Conservation (phyloP, 1,140 invertebrate species). For the Nymphalis io region DNA sequence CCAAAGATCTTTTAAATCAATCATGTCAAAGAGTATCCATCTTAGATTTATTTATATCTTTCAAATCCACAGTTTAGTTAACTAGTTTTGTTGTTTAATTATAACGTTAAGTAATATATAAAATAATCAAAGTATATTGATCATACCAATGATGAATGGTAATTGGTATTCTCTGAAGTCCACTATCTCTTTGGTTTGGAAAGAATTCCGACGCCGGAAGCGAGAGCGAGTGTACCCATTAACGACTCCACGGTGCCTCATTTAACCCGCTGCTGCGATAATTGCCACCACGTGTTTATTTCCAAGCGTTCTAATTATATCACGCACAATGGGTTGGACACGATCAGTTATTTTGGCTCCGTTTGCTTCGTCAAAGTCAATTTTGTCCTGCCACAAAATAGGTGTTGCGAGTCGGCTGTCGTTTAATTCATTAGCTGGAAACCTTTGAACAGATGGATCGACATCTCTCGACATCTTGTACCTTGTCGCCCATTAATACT, state of each 20-base stretch:
- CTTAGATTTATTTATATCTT: constrained; percentile 37
- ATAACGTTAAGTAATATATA: constrained; percentile 13
- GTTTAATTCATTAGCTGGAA: constrained; percentile 74
- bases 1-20: constrained; percentile 51
- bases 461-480: constrained; percentile 57
- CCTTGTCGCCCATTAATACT: constrained; percentile 61
- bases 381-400: constrained; percentile 73
- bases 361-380: constrained; percentile 75
- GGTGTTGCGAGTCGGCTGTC: constrained; percentile 73
- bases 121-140: constrained; percentile 20
- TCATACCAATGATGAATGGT: constrained; percentile 19
- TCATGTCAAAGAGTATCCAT: constrained; percentile 36
- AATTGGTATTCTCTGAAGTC: constrained; percentile 29
- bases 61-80: constrained; percentile 44
- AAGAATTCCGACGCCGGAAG: constrained; percentile 56
- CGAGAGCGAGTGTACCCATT: constrained; percentile 69
- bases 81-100: constrained; percentile 14
- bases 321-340: constrained; percentile 79
- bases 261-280: constrained; percentile 78
- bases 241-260: constrained; percentile 76
- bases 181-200: constrained; percentile 24
- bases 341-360: constrained; percentile 75
- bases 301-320: constrained; percentile 77
- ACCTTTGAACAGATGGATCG: constrained; percentile 73
- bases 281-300: constrained; percentile 80